Evolutionary conservation across 2,888 invertebrate genomes (phyloP).

Genomic region (Trissolcus japonicus): DNA sequence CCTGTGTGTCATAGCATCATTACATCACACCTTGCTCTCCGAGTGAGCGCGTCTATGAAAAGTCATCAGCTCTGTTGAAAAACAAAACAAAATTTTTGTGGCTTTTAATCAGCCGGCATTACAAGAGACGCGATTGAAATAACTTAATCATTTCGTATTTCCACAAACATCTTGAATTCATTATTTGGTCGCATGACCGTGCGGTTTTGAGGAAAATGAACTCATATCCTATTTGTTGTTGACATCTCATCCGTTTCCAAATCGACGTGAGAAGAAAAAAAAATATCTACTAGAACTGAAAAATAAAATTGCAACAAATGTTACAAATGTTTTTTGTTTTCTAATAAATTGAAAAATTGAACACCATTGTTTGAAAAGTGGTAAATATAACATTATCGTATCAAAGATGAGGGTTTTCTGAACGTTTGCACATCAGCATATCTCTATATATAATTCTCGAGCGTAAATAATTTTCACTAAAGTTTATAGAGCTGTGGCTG

Average conservation of each 20-base stretch:
- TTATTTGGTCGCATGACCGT: conserved; percentile 22
- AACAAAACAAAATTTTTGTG: conserved; percentile 13
- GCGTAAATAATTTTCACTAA: too few species aligned
- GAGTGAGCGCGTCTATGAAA: too few species aligned
- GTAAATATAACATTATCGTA: too few species aligned
- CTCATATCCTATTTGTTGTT: conserved; percentile 4
- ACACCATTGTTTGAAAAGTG: too few species aligned
- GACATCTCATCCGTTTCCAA: background rate
- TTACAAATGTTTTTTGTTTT: too few species aligned
- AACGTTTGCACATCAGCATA: too few species aligned
- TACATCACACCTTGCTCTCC: background rate
- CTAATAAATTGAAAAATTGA: background rate
- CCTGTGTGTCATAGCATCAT: background rate
- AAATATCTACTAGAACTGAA: too few species aligned
- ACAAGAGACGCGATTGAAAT: conserved; percentile 3
- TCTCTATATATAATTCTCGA: too few species aligned
- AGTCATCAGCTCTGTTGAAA: too few species aligned
- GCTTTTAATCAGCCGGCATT: conserved; percentile 19
- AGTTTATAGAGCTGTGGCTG: too few species aligned
- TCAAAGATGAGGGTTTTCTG: too few species aligned
- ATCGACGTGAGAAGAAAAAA: background rate
- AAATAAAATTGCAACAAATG: too few species aligned
- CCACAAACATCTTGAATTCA: conserved; percentile 17
- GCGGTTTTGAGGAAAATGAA: conserved; percentile 10
- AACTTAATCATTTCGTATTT: conserved; percentile 17